Evolutionary conservation across 2,888 invertebrate genomes (phyloP), one percentile per base, ranked within the genome.

Genomic region (Geophilus truncorum): DNA sequence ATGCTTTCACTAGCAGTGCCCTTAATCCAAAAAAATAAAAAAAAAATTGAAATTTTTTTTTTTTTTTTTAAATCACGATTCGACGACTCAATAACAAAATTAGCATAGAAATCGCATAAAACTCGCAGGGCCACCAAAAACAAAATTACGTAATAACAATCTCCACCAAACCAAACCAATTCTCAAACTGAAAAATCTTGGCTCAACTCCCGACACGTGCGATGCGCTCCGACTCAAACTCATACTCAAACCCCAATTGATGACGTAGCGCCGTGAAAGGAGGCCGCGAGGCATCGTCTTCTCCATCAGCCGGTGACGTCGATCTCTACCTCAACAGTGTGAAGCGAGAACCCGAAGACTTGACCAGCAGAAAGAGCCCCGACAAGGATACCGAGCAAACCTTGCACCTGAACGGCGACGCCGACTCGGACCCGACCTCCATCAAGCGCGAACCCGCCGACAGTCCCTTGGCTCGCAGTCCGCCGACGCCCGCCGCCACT

Each of bases 331-430:
- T 91, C 88, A 91, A 91, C 89, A 91, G 91, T 88, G 92, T 93
- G 87, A 93, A 93, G 89, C 91, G 93, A 87, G 93, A 93, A 88
- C 93, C 93, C 85, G 93, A 93, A 89, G 93, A 93, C 88, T 90
- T 93, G 84, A 93, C 82, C 32, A 81, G 62, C 28, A 45, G 81
- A 32, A 70, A 70, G 36, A 75, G 70, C 34, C 62, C 81, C 12
- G 34, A 40, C 79, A 57, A 76, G 57, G 70, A 34, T 32, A 62
- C 51, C 30, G 70, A 51, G 21, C 7, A 77, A 10, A 80, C 82
- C 82, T 76, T 83, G 83, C 81, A 80, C 83, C 45, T 78, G 81
- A 81, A 80, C 81, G 80, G 80, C 30, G 79, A 40, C 78, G 80
- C 81, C 79, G 83, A 79, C 76, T 80, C 79, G 0, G 80, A 75